Evolutionary conservation across 2,113 vertebrate genomes (phyloP).

Genomic region (Garra rufa): DNA sequence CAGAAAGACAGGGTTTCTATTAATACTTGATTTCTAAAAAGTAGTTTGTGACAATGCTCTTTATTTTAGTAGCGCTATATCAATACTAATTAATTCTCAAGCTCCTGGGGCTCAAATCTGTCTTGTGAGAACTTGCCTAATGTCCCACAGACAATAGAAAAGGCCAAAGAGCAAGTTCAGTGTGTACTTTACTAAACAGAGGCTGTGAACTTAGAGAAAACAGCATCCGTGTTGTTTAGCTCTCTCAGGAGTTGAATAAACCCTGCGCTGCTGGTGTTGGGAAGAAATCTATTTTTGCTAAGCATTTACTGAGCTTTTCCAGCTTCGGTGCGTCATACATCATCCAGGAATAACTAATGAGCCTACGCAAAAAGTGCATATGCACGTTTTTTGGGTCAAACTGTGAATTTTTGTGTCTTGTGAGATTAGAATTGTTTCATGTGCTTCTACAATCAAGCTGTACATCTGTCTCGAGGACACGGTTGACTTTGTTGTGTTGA

Average conservation of each 20-base stretch:
- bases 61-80: not conserved
- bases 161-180: not conserved
- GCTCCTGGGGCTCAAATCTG: not conserved
- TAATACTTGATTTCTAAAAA: not conserved
- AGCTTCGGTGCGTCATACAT: not conserved
- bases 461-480: not conserved
- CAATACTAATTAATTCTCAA: not conserved
- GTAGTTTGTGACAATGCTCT: not conserved
- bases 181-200: conserved; percentile 4
- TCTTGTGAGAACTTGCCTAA: not conserved
- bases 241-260: not conserved
- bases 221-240: not conserved
- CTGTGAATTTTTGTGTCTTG: conserved; percentile 1
- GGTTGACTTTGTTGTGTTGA: conserved; percentile 22
- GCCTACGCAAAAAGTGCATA: not conserved
- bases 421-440: conserved; percentile 3
- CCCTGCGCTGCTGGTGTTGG: not conserved
- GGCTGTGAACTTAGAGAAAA: not conserved
- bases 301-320: not conserved
- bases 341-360: conserved; percentile 9
- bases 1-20: too few species aligned
- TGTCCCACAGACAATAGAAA: not conserved
- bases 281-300: conserved; percentile 6
- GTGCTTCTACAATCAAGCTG: not conserved
- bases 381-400: conserved; percentile 1